Conservation (phyloP, 2,797 vertebrate genomes). For the Taenioides sp. region DNA sequence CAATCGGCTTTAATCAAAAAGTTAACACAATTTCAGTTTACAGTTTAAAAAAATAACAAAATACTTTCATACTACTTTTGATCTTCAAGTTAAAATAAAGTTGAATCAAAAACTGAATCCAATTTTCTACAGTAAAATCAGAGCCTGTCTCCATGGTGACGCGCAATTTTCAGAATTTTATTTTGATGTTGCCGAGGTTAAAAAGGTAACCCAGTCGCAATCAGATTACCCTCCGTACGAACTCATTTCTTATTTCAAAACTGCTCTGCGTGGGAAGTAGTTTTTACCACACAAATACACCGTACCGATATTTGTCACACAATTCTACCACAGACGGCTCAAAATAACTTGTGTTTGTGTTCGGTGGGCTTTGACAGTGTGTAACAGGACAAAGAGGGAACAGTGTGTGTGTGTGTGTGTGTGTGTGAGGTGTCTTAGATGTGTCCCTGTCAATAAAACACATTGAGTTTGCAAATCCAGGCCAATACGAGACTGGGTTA, state of each 20-base stretch:
- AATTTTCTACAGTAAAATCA: background rate
- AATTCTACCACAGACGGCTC: slow-evolving; percentile 1
- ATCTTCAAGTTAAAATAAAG: background rate
- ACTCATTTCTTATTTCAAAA: slow-evolving; percentile 10
- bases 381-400: slow-evolving; percentile 8
- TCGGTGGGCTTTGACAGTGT: slow-evolving; percentile 14
- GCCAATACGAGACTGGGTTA: slow-evolving; percentile 60
- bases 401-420: slow-evolving; percentile 4
- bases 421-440: slow-evolving; percentile 37
- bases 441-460: slow-evolving; percentile 54
- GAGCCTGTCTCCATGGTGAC: slow-evolving; percentile 34
- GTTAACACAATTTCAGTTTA: background rate
- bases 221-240: slow-evolving; percentile 2
- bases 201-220: slow-evolving; percentile 6
- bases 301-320: slow-evolving; percentile 20
- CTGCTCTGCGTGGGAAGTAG: background rate
- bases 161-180: slow-evolving; percentile 14
- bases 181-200: slow-evolving; percentile 13
- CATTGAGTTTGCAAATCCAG: slow-evolving; percentile 52
- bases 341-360: slow-evolving; percentile 11
- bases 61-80: background rate
- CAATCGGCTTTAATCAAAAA: background rate
- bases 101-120: background rate
- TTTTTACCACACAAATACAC: slow-evolving; percentile 1
- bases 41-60: background rate